Evolutionary conservation across 2,113 vertebrate genomes (phyloP).

Genomic region (Tetrax tetrax): DNA sequence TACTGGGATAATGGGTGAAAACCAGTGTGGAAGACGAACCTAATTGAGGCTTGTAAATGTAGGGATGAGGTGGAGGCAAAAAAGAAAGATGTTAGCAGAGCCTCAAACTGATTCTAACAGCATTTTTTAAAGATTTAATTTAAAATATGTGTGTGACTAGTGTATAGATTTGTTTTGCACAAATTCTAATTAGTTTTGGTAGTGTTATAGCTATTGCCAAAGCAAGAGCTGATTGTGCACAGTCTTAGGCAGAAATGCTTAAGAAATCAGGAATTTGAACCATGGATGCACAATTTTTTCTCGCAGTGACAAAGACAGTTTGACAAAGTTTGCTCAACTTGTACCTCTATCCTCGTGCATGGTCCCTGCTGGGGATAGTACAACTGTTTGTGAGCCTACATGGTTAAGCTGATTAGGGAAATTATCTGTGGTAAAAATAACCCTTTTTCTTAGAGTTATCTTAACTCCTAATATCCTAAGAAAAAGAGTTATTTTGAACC

Average conservation of each 20-base stretch:
- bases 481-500: neutral
- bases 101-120: neutral
- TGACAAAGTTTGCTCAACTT: neutral
- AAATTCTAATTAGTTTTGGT: neutral
- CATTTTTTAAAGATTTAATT: neutral
- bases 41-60: neutral
- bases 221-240: neutral
- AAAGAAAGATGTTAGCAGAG: neutral
- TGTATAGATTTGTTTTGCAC: neutral
- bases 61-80: neutral
- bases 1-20: neutral
- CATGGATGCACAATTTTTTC: neutral
- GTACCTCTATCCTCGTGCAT: accelerated
- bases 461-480: neutral
- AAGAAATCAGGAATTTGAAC: neutral
- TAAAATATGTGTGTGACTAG: neutral
- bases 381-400: neutral
- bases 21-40: neutral
- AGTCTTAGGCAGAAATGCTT: neutral
- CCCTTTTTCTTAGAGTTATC: neutral
- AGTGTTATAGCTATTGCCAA: neutral
- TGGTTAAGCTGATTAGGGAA: neutral
- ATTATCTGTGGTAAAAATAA: neutral
- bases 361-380: neutral
- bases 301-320: neutral